Conservation (phyloP, 2,113 vertebrate genomes). For the Thymallus thymallus region DNA sequence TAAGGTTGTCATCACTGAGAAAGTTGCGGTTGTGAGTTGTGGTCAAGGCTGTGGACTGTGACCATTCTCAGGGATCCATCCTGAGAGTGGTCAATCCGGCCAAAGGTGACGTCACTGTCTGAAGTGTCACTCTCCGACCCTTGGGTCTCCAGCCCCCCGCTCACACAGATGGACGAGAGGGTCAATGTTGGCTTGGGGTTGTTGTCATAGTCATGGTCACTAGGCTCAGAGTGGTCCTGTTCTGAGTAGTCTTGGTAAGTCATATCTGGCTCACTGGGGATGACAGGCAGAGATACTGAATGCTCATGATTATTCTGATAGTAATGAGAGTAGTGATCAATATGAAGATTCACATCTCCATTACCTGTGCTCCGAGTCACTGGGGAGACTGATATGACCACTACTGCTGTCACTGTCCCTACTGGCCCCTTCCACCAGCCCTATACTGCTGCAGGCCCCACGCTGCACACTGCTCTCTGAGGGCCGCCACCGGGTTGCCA, state of each 20-base stretch:
- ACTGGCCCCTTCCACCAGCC: neutral
- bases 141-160: neutral
- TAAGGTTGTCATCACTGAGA: neutral
- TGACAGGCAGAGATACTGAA: neutral
- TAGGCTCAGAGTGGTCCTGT: constrained; percentile 8
- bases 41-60: neutral
- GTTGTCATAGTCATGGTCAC: neutral
- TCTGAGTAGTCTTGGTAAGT: neutral
- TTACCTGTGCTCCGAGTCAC: constrained; percentile 23
- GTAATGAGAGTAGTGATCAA: neutral
- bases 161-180: neutral
- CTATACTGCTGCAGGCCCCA: neutral
- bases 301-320: neutral
- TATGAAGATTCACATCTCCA: neutral
- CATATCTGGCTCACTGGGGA: constrained; percentile 28
- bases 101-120: neutral
- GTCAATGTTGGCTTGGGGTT: neutral
- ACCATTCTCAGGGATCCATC: constrained; percentile 3
- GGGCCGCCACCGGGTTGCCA: neutral
- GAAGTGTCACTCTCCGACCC: neutral
- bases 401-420: constrained; percentile 14
- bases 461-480: neutral
- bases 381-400: constrained; percentile 15
- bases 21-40: neutral
- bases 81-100: neutral